phyloP scores from a whole-genome alignment of 2,888 invertebrate species.

The Augochlorella aurata region DNA sequence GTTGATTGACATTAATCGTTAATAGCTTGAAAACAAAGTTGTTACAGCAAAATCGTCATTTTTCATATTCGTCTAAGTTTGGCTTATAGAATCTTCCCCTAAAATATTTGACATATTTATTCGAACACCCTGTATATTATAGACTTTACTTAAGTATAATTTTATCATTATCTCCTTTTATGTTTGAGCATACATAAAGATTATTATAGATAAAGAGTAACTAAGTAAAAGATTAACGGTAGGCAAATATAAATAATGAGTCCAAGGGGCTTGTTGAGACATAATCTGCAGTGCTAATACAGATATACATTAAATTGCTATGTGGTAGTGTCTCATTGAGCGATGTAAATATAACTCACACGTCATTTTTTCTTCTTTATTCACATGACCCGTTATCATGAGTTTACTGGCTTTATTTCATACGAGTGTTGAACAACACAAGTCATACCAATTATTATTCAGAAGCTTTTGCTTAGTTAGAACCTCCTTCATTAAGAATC shows the following conservation, averaged over 20 bases:
- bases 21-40: neutral
- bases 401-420: slow-evolving; percentile 43
- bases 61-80: neutral
- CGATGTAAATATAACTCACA: slow-evolving; percentile 7
- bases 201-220: neutral
- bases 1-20: neutral
- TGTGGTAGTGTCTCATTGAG: slow-evolving; percentile 8
- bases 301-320: slow-evolving; percentile 4
- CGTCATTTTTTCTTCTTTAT: slow-evolving; percentile 21
- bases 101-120: neutral
- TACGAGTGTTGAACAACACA: slow-evolving; percentile 27
- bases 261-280: neutral
- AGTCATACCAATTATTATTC: slow-evolving; percentile 26
- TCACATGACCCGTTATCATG: slow-evolving; percentile 43
- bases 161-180: slow-evolving; percentile 2
- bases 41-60: neutral
- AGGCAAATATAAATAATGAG: neutral
- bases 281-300: slow-evolving; percentile 8
- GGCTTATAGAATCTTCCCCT: neutral
- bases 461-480: slow-evolving; percentile 1
- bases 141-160: neutral
- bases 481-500: neutral
- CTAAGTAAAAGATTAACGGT: neutral
- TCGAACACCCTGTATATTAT: neutral
- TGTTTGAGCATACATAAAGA: neutral